Percentiles rank a stretch among this genome's conserved stretches.
Conservation (phyloP, 2,888 invertebrate species). For the Polymixis flavicincta region DNA sequence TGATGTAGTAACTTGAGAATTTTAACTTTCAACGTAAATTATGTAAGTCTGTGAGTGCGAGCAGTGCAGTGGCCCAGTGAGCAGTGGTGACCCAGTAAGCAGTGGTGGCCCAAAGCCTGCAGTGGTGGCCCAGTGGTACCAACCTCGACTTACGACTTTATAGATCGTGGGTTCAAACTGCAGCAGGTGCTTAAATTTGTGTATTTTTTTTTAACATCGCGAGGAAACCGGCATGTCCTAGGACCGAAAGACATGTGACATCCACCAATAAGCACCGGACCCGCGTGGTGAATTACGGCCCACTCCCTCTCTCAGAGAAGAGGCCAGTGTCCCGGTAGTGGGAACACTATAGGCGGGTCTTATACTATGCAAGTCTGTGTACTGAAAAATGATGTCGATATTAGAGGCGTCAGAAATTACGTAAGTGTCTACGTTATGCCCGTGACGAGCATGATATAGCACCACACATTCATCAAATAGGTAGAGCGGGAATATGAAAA, state of each 20-base stretch:
- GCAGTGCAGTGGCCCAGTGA: neutral
- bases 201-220: neutral
- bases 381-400: neutral
- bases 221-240: neutral
- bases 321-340: too few relatives aligned
- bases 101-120: neutral
- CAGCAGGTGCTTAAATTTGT: neutral
- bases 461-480: neutral
- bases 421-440: neutral
- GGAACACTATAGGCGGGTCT: neutral
- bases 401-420: neutral
- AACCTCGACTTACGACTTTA: neutral
- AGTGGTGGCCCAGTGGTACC: neutral
- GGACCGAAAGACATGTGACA: neutral
- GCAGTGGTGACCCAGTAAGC: neutral
- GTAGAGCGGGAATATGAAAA: neutral
- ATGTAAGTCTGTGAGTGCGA: neutral
- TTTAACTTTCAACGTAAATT: slow-evolving; percentile 26
- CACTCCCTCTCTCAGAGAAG: neutral
- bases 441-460: neutral
- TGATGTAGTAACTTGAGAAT: slow-evolving; percentile 25
- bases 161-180: neutral
- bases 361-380: neutral
- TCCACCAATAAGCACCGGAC: too few relatives aligned
- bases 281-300: neutral